Evolutionary conservation across 2,797 vertebrate genomes (phyloP).

Genomic region (Sparus aurata): DNA sequence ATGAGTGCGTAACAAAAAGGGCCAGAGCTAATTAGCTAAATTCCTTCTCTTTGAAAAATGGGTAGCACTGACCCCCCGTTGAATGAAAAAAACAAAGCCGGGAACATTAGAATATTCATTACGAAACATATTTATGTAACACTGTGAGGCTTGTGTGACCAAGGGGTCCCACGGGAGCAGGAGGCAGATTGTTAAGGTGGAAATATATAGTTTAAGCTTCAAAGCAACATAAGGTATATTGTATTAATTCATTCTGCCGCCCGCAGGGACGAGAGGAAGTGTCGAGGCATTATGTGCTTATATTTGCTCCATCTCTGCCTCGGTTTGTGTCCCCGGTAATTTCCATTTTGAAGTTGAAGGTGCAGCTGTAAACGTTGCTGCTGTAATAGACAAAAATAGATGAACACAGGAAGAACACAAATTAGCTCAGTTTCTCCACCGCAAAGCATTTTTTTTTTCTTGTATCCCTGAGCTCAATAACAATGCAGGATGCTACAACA

Average conservation of each 20-base stretch:
- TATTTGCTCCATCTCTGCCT: conserved; percentile 61
- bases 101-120: conserved; percentile 80
- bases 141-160: conserved; percentile 70
- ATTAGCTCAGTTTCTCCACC: background rate
- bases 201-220: conserved; percentile 78
- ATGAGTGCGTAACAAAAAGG: conserved; percentile 81
- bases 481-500: background rate
- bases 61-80: conserved; percentile 73
- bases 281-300: conserved; percentile 56
- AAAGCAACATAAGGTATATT: conserved; percentile 79
- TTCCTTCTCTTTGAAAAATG: conserved; percentile 79
- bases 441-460: conserved; percentile 17
- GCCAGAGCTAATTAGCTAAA: conserved; percentile 81
- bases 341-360: conserved; percentile 55
- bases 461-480: conserved; percentile 25
- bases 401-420: background rate
- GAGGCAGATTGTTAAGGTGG: conserved; percentile 67
- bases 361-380: conserved; percentile 21
- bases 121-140: conserved; percentile 81
- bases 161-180: conserved; percentile 67
- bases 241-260: conserved; percentile 79
- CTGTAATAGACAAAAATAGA: conserved; percentile 41
- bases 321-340: conserved; percentile 55
- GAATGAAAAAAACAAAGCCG: conserved; percentile 77
- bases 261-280: conserved; percentile 70